A percentile compares a stretch with the other conserved stretches of the same genome.
Evolutionary conservation across 2,888 invertebrate genomes (phyloP).

Genomic region (Spilosoma lubricipeda): DNA sequence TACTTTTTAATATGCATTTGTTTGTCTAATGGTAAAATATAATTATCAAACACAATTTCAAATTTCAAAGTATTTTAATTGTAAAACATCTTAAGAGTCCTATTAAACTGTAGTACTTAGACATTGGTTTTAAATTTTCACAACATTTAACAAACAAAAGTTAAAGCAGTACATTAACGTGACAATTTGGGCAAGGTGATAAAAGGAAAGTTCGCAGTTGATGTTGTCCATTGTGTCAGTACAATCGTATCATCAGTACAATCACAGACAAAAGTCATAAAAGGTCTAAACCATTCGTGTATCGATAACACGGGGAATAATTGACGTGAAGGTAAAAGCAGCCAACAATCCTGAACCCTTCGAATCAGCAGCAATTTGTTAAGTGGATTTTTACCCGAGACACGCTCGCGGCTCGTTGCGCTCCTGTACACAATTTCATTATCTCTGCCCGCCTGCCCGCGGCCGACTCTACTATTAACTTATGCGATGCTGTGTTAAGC

Average conservation of each 20-base stretch:
- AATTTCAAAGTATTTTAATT: not conserved
- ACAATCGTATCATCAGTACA: slow-evolving; percentile 26
- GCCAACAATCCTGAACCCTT: slow-evolving; percentile 85
- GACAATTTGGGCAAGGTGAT: not conserved
- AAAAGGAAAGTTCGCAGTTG: not conserved
- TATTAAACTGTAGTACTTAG: not conserved
- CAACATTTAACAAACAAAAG: not conserved
- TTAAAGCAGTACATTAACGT: not conserved
- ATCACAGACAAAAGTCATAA: slow-evolving; percentile 48
- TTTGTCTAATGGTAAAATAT: not conserved
- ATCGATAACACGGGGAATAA: slow-evolving; percentile 81
- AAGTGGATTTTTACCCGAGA: slow-evolving; percentile 87
- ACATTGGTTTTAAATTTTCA: not conserved
- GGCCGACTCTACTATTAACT: slow-evolving; percentile 79
- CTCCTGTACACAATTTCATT: slow-evolving; percentile 87
- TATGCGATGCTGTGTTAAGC: slow-evolving; percentile 78
- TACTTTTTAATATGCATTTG: not conserved
- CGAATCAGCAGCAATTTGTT: slow-evolving; percentile 87
- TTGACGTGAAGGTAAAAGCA: slow-evolving; percentile 83
- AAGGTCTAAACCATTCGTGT: slow-evolving; percentile 68
- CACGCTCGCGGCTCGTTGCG: slow-evolving; percentile 85
- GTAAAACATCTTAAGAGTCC: not conserved
- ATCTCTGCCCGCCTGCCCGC: slow-evolving; percentile 81
- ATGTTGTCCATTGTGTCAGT: not conserved
- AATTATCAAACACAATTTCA: not conserved